A percentile compares a stretch with the other conserved stretches of the same genome.
These are phyloP conservation scores for Myotis planiceps DNA, from an alignment of 2,797 vertebrate genomes.

Conservation along the genomic window DNA sequence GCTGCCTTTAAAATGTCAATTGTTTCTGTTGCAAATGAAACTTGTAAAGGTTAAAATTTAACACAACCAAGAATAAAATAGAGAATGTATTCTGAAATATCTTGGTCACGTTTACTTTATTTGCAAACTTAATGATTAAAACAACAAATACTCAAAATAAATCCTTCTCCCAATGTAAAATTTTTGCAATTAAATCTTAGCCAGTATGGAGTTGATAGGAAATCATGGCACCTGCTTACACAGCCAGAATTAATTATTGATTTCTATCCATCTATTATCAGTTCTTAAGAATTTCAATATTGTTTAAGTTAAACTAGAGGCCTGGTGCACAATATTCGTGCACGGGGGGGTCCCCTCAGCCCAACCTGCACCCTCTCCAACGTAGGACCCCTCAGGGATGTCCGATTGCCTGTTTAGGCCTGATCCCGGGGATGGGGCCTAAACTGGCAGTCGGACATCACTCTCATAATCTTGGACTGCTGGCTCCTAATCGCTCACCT, in stretches of 20 bases:
- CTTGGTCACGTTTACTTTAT: background rate
- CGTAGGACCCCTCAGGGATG: no score
- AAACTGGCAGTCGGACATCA: no score
- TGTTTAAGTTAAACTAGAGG: background rate
- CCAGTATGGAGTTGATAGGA: background rate
- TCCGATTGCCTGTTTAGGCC: no score
- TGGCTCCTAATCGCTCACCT: no score
- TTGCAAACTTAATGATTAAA: background rate
- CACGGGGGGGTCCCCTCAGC: no score
- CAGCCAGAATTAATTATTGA: background rate
- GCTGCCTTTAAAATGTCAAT: background rate
- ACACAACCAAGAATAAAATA: background rate
- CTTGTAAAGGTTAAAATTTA: background rate
- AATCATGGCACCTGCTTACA: background rate
- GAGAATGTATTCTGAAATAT: background rate
- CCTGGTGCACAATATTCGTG: accelerated
- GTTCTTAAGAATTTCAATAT: background rate
- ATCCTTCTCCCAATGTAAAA: background rate
- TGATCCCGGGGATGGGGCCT: no score
- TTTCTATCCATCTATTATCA: background rate
- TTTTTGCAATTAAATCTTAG: background rate
- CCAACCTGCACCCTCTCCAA: no score
- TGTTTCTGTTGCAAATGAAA: background rate
- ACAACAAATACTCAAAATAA: background rate
- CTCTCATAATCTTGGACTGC: no score